phyloP scores from a whole-genome alignment of 2,888 invertebrate genomes.

The Bombyx huttoni region DNA sequence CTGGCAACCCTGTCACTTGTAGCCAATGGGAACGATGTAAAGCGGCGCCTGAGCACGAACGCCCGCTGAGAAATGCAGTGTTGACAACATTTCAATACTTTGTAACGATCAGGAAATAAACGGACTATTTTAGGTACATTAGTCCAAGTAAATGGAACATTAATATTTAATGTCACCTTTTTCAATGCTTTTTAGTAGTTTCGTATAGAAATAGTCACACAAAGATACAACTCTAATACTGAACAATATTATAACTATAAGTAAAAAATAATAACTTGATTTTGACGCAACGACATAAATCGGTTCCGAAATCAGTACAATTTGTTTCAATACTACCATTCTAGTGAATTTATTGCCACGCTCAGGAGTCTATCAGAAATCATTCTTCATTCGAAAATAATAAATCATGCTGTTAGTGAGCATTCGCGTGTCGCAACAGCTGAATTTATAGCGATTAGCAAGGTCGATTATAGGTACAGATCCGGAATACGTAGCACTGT shows the following conservation, averaged over 20 bases:
- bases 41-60: constrained; percentile 58
- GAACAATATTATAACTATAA: too few relatives aligned
- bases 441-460: constrained; percentile 46
- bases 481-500: constrained; percentile 14
- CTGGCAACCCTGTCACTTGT: constrained; percentile 61
- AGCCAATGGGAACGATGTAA: constrained; percentile 56
- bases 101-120: background rate
- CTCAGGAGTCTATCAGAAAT: constrained; percentile 17
- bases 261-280: too few relatives aligned
- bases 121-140: background rate
- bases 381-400: constrained; percentile 19
- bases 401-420: constrained; percentile 55
- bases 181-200: too few relatives aligned
- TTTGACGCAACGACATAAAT: constrained; percentile 23
- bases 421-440: constrained; percentile 59
- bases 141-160: too few relatives aligned
- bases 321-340: constrained; percentile 12
- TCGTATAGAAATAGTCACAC: too few relatives aligned
- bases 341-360: constrained; percentile 22
- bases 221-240: too few relatives aligned
- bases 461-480: constrained; percentile 35
- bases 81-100: constrained; percentile 23
- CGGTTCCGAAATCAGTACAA: constrained; percentile 42
- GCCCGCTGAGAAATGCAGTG: constrained; percentile 52
- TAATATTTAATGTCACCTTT: too few relatives aligned